phyloP scores from a whole-genome alignment of 1,140 invertebrate species.

The Cyphomyrmex costatus region DNA sequence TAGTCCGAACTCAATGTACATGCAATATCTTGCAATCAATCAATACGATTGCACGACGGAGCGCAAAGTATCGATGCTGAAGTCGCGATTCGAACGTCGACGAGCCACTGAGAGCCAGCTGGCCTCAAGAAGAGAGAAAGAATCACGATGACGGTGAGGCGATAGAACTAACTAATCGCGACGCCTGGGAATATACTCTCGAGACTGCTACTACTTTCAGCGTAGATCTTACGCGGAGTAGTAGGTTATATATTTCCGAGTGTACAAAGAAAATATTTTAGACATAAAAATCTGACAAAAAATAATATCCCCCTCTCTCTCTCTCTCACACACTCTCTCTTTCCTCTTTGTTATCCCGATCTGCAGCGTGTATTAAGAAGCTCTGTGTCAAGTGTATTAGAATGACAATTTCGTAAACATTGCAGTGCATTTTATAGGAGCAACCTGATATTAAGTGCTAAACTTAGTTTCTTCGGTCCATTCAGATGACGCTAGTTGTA shows the following conservation, averaged over 20 bases:
- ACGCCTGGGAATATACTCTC: slow-evolving; percentile 15
- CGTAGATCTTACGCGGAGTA: not conserved
- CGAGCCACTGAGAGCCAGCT: slow-evolving; percentile 15
- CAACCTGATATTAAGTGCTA: no score
- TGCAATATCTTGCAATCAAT: slow-evolving; percentile 1
- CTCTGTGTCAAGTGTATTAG: no score
- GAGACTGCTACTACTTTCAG: not conserved
- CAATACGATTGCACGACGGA: not conserved
- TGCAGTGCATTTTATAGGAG: no score
- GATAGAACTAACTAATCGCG: not conserved
- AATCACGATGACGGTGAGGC: not conserved
- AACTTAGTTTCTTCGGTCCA: no score
- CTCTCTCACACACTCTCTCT: no score
- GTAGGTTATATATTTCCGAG: no score
- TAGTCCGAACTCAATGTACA: not conserved
- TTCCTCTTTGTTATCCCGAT: not conserved
- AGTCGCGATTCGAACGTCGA: slow-evolving; percentile 36
- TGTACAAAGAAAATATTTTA: not conserved
- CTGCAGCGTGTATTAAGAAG: no score
- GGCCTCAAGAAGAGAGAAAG: not conserved
- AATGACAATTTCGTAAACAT: no score
- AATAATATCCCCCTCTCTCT: no score
- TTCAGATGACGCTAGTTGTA: no score
- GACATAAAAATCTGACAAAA: not conserved
- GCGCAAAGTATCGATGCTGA: slow-evolving; percentile 4